Evolutionary conservation across 2,888 invertebrate genomes (phyloP).

Genomic region (Andrena minutula): DNA sequence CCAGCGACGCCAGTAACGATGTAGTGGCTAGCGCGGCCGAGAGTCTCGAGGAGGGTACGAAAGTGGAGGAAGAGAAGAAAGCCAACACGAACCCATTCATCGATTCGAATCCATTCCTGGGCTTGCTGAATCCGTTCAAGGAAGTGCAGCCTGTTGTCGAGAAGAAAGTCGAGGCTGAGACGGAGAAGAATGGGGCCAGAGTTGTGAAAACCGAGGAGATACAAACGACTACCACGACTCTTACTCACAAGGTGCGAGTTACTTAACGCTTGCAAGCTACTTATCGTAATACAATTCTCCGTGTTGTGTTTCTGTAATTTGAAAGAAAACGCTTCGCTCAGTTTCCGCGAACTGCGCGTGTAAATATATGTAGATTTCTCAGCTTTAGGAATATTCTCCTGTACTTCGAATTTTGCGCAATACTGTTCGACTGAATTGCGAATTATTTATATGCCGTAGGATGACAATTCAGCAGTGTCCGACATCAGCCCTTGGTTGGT

Average conservation of each 20-base stretch:
- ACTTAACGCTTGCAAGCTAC: slow-evolving; percentile 65
- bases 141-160: slow-evolving; percentile 73
- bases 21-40: slow-evolving; percentile 43
- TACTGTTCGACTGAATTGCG: neutral
- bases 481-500: slow-evolving; percentile 91
- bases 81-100: slow-evolving; percentile 86
- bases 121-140: slow-evolving; percentile 83
- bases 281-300: slow-evolving; percentile 41
- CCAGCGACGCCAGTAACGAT: slow-evolving; percentile 72
- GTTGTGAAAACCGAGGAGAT: slow-evolving; percentile 82
- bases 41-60: slow-evolving; percentile 57
- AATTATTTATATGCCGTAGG: slow-evolving; percentile 82
- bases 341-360: slow-evolving; percentile 37
- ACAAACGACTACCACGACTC: slow-evolving; percentile 79
- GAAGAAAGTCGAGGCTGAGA: slow-evolving; percentile 69
- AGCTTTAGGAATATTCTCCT: neutral
- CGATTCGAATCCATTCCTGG: slow-evolving; percentile 84
- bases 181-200: slow-evolving; percentile 75
- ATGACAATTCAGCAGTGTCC: slow-evolving; percentile 85
- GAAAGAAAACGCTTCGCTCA: slow-evolving; percentile 43
- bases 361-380: slow-evolving; percentile 22
- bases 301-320: slow-evolving; percentile 23
- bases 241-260: slow-evolving; percentile 80
- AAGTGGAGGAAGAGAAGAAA: slow-evolving; percentile 76
- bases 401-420: neutral